Evolutionary conservation across 2,888 invertebrate species (phyloP).

Genomic region (Cylloceria caligata): DNA sequence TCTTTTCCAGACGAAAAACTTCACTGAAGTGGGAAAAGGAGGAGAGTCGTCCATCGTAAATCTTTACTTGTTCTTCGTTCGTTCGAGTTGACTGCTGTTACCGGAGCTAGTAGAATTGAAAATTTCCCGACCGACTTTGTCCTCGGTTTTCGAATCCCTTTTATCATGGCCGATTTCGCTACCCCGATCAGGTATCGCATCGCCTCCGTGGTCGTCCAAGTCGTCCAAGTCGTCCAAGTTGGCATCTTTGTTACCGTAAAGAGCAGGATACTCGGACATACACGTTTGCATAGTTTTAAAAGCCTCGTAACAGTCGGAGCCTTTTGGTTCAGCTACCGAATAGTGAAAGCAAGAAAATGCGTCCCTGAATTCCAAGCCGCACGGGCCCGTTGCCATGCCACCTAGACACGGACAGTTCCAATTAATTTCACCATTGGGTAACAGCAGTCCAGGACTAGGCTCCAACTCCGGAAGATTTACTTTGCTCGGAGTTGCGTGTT

Average conservation of each 20-base stretch:
- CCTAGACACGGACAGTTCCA: conserved; percentile 99
- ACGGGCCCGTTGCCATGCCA: conserved; percentile 99
- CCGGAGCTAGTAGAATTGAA: conserved; percentile 12
- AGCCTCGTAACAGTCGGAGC: conserved; percentile 95
- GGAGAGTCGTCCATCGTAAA: not conserved
- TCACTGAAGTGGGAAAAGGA: not conserved
- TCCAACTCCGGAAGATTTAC: conserved; percentile 90
- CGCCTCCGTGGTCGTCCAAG: conserved; percentile 82
- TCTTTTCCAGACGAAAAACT: not conserved
- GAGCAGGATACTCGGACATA: conserved; percentile 93
- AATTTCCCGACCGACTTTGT: conserved; percentile 45
- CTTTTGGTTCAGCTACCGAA: conserved; percentile 95
- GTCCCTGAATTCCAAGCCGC: conserved; percentile 96
- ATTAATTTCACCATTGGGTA: conserved; percentile 95
- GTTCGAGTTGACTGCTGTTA: conserved; percentile 49
- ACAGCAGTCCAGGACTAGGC: conserved; percentile 92
- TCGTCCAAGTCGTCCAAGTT: conserved; percentile 88
- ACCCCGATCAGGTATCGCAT: conserved; percentile 48
- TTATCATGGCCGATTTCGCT: conserved; percentile 50
- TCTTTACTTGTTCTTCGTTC: conserved; percentile 51
- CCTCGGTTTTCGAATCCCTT: conserved; percentile 30
- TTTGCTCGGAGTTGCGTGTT: conserved; percentile 90
- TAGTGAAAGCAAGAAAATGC: conserved; percentile 98
- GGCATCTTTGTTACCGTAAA: conserved; percentile 91
- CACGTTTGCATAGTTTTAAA: conserved; percentile 97